Percentiles rank a stretch among this genome's conserved stretches.
Conservation (phyloP, 2,888 invertebrate genomes). For the Sinodicranocentrus sp. region DNA sequence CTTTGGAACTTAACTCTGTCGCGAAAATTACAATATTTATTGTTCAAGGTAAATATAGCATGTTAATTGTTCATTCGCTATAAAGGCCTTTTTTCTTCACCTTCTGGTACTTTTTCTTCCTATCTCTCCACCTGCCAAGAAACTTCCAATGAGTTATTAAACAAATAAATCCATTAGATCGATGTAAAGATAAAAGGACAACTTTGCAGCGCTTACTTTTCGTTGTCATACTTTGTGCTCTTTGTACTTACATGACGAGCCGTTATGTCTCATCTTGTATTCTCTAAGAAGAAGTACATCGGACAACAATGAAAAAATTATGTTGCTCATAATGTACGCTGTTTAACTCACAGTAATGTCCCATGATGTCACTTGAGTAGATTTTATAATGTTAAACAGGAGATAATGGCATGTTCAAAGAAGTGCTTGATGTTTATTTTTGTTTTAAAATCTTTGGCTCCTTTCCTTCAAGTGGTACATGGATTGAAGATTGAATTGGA, state of each 20-base stretch:
- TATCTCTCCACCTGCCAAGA: conserved; percentile 19
- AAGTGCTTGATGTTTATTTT: conserved; percentile 55
- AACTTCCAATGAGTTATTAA: conserved; percentile 63
- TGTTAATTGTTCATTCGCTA: not conserved
- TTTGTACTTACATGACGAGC: conserved; percentile 51
- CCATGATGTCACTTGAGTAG: conserved; percentile 62
- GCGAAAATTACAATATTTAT: too few species aligned
- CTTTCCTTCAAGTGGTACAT: conserved; percentile 20
- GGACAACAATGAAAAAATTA: conserved; percentile 27
- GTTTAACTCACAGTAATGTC: conserved; percentile 54
- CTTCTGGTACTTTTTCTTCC: too few species aligned
- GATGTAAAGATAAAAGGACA: conserved; percentile 65
- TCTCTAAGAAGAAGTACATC: not conserved
- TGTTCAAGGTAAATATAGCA: too few species aligned
- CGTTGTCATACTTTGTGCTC: conserved; percentile 41
- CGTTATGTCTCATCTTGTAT: conserved; percentile 36
- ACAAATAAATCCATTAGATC: conserved; percentile 68
- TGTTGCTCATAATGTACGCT: conserved; percentile 45
- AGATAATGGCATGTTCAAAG: conserved; percentile 60
- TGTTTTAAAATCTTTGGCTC: conserved; percentile 38
- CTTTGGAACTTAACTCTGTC: not conserved
- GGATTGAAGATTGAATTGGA: conserved; percentile 3
- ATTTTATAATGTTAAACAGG: conserved; percentile 51
- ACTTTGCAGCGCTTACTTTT: conserved; percentile 38
- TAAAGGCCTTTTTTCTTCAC: conserved; percentile 16